A percentile compares a stretch with the other conserved stretches of the same genome.
phyloP scores from a whole-genome alignment of 2,888 invertebrate species.

The Acanthosepion esculentum region DNA sequence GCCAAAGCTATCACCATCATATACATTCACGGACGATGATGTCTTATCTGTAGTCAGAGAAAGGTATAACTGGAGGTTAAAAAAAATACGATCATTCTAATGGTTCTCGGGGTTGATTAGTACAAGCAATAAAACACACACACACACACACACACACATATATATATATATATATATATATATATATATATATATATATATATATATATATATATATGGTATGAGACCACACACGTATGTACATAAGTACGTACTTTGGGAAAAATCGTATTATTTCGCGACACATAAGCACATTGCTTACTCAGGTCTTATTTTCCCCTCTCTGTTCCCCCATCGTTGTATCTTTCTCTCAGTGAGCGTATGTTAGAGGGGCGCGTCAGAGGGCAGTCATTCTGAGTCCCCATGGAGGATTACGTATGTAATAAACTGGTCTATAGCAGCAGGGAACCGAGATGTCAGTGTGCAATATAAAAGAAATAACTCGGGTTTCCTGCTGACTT shows the following conservation, averaged over 20 bases:
- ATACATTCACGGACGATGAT: not conserved
- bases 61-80: not conserved
- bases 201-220: not conserved
- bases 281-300: not conserved
- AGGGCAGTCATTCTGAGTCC: not conserved
- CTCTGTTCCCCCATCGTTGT: not conserved
- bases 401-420: not conserved
- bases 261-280: not conserved
- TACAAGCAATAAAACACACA: not conserved
- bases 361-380: not conserved
- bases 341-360: not conserved
- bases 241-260: not conserved
- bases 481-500: not conserved
- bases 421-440: not conserved
- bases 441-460: not conserved
- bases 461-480: conserved; percentile 23
- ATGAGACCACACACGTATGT: not conserved
- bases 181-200: conserved; percentile 6
- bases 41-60: not conserved
- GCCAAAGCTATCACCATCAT: not conserved
- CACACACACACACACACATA: no score
- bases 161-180: not conserved
- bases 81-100: not conserved
- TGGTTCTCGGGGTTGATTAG: not conserved
- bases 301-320: not conserved